A percentile compares a stretch with the other conserved stretches of the same genome.
Evolutionary conservation across 2,888 invertebrate species (phyloP).

Genomic region (Drosophila nr. perissopoda): DNA sequence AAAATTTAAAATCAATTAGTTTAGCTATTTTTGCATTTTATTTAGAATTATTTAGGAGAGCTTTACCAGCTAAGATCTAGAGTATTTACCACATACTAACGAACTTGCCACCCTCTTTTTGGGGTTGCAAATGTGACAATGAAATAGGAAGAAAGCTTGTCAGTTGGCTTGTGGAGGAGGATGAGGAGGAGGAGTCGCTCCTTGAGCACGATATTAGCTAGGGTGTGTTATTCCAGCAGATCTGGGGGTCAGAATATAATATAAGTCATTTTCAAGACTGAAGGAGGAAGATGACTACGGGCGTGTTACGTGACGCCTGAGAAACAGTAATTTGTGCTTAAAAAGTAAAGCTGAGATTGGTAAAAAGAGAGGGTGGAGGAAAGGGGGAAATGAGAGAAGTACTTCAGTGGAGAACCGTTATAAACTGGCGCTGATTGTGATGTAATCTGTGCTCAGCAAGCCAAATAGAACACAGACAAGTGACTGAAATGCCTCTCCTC

Average conservation of each 20-base stretch:
- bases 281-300: not conserved
- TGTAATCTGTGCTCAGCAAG: slow-evolving; percentile 43
- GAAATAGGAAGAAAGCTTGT: slow-evolving; percentile 1
- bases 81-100: not conserved
- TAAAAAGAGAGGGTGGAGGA: not conserved
- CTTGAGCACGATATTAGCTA: slow-evolving; percentile 10
- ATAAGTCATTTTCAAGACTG: slow-evolving; percentile 48
- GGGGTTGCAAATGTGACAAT: slow-evolving; percentile 39
- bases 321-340: slow-evolving; percentile 31
- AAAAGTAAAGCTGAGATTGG: slow-evolving; percentile 9
- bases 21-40: not conserved
- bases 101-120: not conserved
- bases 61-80: not conserved
- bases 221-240: slow-evolving; percentile 31
- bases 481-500: not conserved
- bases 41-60: not conserved
- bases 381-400: not conserved
- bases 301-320: slow-evolving; percentile 45
- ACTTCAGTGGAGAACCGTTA: slow-evolving; percentile 30
- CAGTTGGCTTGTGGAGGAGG: not conserved
- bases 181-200: not conserved
- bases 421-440: slow-evolving; percentile 41
- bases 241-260: slow-evolving; percentile 18
- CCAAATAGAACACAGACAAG: slow-evolving; percentile 17
- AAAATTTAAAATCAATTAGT: not conserved